Evolutionary conservation across 2,888 invertebrate genomes (phyloP).

Genomic region (Stenolophus ochropezus): DNA sequence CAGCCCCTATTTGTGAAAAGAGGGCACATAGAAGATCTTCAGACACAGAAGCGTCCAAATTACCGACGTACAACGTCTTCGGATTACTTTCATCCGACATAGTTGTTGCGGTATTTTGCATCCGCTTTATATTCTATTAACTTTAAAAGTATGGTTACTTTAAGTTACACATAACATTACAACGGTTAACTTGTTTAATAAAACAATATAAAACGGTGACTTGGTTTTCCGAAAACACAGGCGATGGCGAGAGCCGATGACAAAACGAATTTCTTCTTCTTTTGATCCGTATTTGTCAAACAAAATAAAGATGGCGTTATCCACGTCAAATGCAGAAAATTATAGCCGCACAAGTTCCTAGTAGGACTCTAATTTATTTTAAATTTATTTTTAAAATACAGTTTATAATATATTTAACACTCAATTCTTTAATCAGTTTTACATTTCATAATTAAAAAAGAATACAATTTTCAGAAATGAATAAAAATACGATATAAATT

Average conservation of each 20-base stretch:
- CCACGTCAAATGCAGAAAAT: constrained; percentile 39
- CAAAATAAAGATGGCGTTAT: constrained; percentile 59
- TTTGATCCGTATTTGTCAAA: constrained; percentile 57
- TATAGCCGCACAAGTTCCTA: constrained; percentile 15
- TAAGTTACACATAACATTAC: constrained; percentile 56
- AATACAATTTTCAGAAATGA: background rate
- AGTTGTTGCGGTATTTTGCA: constrained; percentile 72
- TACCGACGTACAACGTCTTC: constrained; percentile 98
- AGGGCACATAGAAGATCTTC: constrained; percentile 96
- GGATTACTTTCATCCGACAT: constrained; percentile 96
- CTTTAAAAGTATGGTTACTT: constrained; percentile 49
- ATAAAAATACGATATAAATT: background rate
- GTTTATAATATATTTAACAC: background rate
- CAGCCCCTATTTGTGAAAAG: constrained; percentile 97
- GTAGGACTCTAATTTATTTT: background rate
- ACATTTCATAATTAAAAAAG: background rate
- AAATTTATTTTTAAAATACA: background rate
- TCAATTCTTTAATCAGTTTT: background rate
- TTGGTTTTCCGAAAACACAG: constrained; percentile 58
- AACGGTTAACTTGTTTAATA: constrained; percentile 36
- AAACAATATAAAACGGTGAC: constrained; percentile 53
- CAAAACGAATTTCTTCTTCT: constrained; percentile 61
- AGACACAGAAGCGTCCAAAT: constrained; percentile 94
- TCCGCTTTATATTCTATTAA: constrained; percentile 50
- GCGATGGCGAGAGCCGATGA: constrained; percentile 61